phyloP scores from a whole-genome alignment of 2,888 invertebrate species.

The Apoda limacodes region DNA sequence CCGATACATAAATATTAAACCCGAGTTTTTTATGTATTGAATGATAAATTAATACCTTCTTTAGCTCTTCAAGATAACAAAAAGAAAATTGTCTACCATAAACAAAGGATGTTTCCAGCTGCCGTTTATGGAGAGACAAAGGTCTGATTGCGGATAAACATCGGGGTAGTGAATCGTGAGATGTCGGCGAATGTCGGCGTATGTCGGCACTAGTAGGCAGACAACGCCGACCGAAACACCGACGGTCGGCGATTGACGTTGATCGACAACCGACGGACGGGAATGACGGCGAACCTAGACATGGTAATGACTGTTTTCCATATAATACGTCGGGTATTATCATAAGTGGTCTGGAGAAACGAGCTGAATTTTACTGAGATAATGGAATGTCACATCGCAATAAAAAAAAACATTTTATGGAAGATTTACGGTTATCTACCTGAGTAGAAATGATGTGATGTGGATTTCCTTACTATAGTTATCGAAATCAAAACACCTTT shows the following conservation, averaged over 20 bases:
- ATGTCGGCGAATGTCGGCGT: conserved; percentile 31
- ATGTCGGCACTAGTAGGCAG: conserved; percentile 26
- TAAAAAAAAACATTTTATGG: too few species aligned
- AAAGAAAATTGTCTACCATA: conserved; percentile 41
- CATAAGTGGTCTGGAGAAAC: too few species aligned
- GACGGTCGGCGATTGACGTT: conserved; percentile 46
- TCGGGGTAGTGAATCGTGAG: conserved; percentile 46
- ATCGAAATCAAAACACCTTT: too few species aligned
- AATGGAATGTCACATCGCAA: too few species aligned
- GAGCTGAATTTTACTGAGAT: too few species aligned
- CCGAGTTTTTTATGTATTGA: too few species aligned
- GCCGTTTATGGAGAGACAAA: conserved; percentile 61
- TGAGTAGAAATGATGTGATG: too few species aligned
- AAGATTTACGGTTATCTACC: too few species aligned
- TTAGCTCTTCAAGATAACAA: conserved; percentile 22
- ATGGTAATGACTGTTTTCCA: conserved; percentile 64
- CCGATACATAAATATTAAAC: too few species aligned
- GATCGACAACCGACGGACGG: conserved; percentile 48
- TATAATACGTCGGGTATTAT: too few species aligned
- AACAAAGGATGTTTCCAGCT: conserved; percentile 46
- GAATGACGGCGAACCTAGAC: conserved; percentile 42
- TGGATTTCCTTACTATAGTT: too few species aligned
- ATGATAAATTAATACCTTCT: conserved; percentile 53
- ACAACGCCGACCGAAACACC: conserved; percentile 27
- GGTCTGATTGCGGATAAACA: conserved; percentile 51